Percentiles rank a stretch among this genome's conserved stretches.
Evolutionary conservation across 2,797 vertebrate species (phyloP).

Genomic region (Salmo trutta): DNA sequence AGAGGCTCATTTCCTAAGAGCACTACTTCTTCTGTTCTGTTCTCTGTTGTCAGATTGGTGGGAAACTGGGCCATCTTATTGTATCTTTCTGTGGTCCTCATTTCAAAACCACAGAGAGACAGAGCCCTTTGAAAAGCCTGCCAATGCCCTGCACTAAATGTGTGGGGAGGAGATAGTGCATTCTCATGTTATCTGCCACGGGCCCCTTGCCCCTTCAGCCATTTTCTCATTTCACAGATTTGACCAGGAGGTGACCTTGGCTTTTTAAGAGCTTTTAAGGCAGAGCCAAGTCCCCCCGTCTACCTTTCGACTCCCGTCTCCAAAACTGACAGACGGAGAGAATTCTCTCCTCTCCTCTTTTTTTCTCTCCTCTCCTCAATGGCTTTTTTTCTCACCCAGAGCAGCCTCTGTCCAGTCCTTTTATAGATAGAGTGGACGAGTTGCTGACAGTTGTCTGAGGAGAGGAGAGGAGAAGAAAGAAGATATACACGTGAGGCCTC

Average conservation of each 20-base stretch:
- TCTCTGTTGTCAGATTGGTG: constrained; percentile 37
- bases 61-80: constrained; percentile 64
- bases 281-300: constrained; percentile 60
- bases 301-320: constrained; percentile 44
- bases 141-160: constrained; percentile 59
- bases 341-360: constrained; percentile 32
- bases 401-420: constrained; percentile 36
- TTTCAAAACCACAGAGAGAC: constrained; percentile 36
- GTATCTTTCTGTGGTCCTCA: constrained; percentile 47
- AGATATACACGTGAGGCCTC: constrained; percentile 37
- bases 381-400: constrained; percentile 21
- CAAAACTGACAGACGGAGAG: constrained; percentile 51
- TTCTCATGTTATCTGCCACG: constrained; percentile 77
- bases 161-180: constrained; percentile 74
- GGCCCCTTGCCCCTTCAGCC: constrained; percentile 69
- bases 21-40: constrained; percentile 45
- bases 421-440: constrained; percentile 23
- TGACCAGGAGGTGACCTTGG: constrained; percentile 78
- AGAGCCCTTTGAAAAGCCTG: constrained; percentile 59
- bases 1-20: constrained; percentile 62
- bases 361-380: constrained; percentile 35
- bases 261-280: constrained; percentile 77
- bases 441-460: constrained; percentile 58
- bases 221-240: constrained; percentile 79
- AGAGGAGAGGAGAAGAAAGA: background rate